Base-by-base conservation (phyloP, 1,140 invertebrate genomes). In the Ips typographus region DNA sequence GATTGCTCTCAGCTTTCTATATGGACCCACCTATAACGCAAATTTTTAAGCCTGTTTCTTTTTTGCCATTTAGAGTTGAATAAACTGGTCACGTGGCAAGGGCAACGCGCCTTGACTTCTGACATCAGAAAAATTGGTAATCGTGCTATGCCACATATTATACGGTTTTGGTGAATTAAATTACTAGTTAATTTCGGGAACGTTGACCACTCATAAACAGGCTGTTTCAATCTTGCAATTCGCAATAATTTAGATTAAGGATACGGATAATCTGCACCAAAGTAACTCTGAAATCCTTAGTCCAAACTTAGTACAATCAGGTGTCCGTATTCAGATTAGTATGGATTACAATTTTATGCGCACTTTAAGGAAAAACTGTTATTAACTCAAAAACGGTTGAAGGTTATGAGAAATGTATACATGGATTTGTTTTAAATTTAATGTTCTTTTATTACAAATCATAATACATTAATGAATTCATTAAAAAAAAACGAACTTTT, bases 161-260 rank as follows among this genome's bases (percentile, higher is more conserved):
- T 70, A 61, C 47, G 47, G 68, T 70, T 64, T 70, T 49, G 41
- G 44, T 53, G n/a, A 39, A 40, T 62, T 69, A n/a, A 68, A 2
- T 56, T 37, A 56, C 40, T 65, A 53, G 63, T 49, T 66, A n/a
- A 22, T 64, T 37, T 62, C 38, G 56, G 52, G 55, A 44, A 4
- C 42, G 40, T 66, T 66, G 65, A 56, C 52, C 56, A 37, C 53
- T 2, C n/a, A 56, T 56, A 37, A 36, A 7, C 7, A 56, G 22
- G 40, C 39, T 56, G 44, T 49, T 3, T 49, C 3, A 49, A 49
- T 49, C 22, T 49, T 49, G 7, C 7, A 49, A 3, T 2, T 49
- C 22, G 44, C 44, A 49, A 49, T 3, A 49, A 2, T 49, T 49
- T 49, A 22, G 44, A 3, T 22, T 1, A 2, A 22, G 44, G 6